Evolutionary conservation across 2,888 invertebrate genomes (phyloP).

Genomic region (Ceramica pisi): DNA sequence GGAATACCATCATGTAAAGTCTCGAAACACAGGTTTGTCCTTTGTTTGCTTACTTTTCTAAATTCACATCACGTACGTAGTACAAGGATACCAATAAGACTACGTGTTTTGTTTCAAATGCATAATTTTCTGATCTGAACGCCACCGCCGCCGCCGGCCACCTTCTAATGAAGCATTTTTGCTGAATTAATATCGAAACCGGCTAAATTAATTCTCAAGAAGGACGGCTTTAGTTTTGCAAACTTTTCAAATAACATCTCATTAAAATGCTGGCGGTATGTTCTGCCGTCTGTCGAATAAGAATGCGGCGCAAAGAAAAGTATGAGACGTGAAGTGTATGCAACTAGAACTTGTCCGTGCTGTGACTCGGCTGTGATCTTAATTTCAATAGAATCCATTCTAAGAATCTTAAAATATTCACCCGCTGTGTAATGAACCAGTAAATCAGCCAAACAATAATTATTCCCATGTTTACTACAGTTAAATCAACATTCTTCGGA

Average conservation of each 20-base stretch:
- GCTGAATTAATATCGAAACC: slow-evolving; percentile 47
- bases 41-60: slow-evolving; percentile 67
- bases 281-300: slow-evolving; percentile 50
- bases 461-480: slow-evolving; percentile 12
- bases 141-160: slow-evolving; percentile 34
- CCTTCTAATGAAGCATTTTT: slow-evolving; percentile 54
- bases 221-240: slow-evolving; percentile 46
- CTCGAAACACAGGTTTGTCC: slow-evolving; percentile 75
- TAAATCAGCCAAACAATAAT: slow-evolving; percentile 5
- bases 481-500: slow-evolving; percentile 16
- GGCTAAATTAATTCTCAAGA: slow-evolving; percentile 53
- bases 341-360: slow-evolving; percentile 1
- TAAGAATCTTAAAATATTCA: not conserved
- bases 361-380: slow-evolving; percentile 14
- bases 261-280: slow-evolving; percentile 61
- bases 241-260: slow-evolving; percentile 59
- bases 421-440: not conserved
- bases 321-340: slow-evolving; percentile 34
- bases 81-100: slow-evolving; percentile 76
- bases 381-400: slow-evolving; percentile 15
- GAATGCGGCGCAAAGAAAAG: slow-evolving; percentile 40
- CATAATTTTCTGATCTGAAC: slow-evolving; percentile 69
- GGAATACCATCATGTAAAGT: slow-evolving; percentile 76
- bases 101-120: slow-evolving; percentile 75
- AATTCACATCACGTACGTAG: slow-evolving; percentile 78